Evolutionary conservation across 2,888 invertebrate genomes (phyloP), one percentile per base, ranked within the genome.

Genomic region (Melinaea menophilus): DNA sequence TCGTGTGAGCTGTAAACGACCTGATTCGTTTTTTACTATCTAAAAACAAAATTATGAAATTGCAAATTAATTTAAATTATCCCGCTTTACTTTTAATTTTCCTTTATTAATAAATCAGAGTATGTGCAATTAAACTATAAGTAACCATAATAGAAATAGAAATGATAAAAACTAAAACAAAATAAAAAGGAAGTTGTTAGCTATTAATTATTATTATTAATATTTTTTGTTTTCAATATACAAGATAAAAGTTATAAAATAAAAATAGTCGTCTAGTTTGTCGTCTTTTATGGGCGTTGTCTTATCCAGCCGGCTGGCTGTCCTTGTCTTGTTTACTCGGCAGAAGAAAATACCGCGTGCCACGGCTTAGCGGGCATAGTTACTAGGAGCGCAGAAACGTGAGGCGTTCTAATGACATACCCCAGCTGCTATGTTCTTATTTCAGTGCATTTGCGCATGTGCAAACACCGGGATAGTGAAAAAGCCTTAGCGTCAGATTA

Each of bases 301-400:
- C 9, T 41, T 9, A 41, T 5, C 4, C 37, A 41, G 11, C 9
- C 41, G 9, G 41, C 51, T 7, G 31, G 51, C 35, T 5, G 35
- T 35, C 33, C 55, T 34, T 34, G 35, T 55, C n/a, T 55, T 35
- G 37, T 35, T 55, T 55, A 35, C 37, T 55, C 34, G 34, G 55
- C 55, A 35, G 55, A 73, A 74, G 77, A 85, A 86, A 84, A 88
- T 86, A 87, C 87, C 89, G 88, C 86, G 86, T 82, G 88, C 82
- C 85, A 80, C 82, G 81, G 83, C 81, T 82, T 81, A 86, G 84
- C 88, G 86, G 83, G 85, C 86, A 81, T 76, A 76, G 65, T 56
- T 82, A 90, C 85, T 73, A 89, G 84, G 86, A 59, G 11, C 60
- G 51, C 84, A 90, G 76, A 75, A 79, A 55, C 12, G 3, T 13